phyloP scores from a whole-genome alignment of 1,140 invertebrate species.

The Cotesia typhae region DNA sequence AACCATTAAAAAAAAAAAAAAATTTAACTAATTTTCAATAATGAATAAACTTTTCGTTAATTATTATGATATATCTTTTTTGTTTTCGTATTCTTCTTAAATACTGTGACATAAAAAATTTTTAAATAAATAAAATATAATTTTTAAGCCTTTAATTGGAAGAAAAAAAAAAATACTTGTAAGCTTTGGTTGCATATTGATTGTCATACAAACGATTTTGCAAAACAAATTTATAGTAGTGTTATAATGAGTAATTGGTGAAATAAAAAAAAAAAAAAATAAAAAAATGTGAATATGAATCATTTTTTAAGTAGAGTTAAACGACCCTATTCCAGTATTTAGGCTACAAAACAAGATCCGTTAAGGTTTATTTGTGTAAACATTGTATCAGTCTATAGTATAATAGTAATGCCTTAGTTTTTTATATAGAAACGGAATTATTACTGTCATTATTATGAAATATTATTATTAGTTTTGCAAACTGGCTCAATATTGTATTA shows the following conservation, averaged over 20 bases:
- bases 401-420: conserved; percentile 56
- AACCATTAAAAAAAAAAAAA: background rate
- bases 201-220: conserved; percentile 11
- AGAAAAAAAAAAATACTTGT: background rate
- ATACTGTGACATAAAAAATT: background rate
- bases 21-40: background rate
- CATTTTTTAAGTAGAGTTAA: conserved; percentile 43
- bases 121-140: background rate
- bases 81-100: background rate
- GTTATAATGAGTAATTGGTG: conserved; percentile 11
- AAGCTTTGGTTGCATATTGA: conserved; percentile 5
- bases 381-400: conserved; percentile 57
- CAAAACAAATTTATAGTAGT: conserved; percentile 18
- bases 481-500: conserved; percentile 64
- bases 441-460: conserved; percentile 56
- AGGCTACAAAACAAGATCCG: conserved; percentile 43
- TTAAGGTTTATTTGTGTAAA: conserved; percentile 61
- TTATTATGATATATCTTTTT: background rate
- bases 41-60: conserved; percentile 1
- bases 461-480: conserved; percentile 59
- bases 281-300: conserved; percentile 34
- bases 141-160: background rate
- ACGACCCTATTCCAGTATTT: conserved; percentile 33
- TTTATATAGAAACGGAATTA: conserved; percentile 62
- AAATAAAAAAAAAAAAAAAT: conserved; percentile 2